Base-by-base conservation (phyloP, 2,113 vertebrate species). In the Rhea pennata region DNA sequence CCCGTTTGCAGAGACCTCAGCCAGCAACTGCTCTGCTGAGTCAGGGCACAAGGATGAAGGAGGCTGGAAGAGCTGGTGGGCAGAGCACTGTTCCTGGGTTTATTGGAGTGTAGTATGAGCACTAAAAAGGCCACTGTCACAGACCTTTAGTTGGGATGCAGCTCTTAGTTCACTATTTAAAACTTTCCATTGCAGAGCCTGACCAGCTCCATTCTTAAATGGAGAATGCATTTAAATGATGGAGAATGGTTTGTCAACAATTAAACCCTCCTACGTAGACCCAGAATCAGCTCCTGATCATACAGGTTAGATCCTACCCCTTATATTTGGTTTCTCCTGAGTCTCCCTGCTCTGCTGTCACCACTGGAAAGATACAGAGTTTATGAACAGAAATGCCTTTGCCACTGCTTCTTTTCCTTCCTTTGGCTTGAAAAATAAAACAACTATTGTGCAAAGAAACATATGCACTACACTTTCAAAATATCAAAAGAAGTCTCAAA, bases 1-100 rank as follows among this genome's bases (percentile, higher is more conserved):
- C 10, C 48, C 64, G 44, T 23, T 24, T 0, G 15, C 0, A 0
- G 23, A 78, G 31, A 2, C 22, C 22, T 21, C 12, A 82, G 58
- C 23, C 53, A 90, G 40, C 39, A 66, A 42, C 36, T 83, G 54
- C 50, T 83, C 39, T 51, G 36, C 17, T 29, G 10, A 29, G 16
- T 6, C 31, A 69, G n/a, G 44, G 75, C 15, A 5, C 15, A 64
- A 75, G 56, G 36, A 19, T 7, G 46, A 48, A 61, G 33, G 5
- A 91, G 31, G 21, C n/a, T 39, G 9, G 51, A 22, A 24, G 53
- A 83, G 24, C 22, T 73, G 15, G 4, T 10, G 44, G 11, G 20
- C 44, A 62, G 20, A 6, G 19, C 2, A 1, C 31, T 59, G 69
- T 26, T 39, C 13, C 5, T 0, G 3, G 29, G 4, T 44, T 71